phyloP scores from a whole-genome alignment of 2,888 invertebrate species.

The Fragum whitleyi region DNA sequence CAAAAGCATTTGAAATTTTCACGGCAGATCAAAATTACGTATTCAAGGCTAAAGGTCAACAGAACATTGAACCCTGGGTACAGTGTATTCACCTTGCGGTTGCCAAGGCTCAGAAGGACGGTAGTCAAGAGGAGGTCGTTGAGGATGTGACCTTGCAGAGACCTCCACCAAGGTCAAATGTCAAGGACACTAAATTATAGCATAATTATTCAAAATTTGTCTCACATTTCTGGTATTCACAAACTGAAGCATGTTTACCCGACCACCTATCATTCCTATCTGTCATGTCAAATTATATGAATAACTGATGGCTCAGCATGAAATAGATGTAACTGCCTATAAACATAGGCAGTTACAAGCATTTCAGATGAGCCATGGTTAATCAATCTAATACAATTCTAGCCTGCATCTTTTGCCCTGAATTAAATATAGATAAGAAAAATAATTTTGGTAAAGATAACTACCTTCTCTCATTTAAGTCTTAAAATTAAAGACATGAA shows the following conservation, averaged over 20 bases:
- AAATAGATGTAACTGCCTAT: too few species aligned
- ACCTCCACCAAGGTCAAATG: conserved; percentile 59
- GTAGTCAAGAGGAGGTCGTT: conserved; percentile 43
- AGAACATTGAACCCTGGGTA: conserved; percentile 97
- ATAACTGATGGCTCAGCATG: too few species aligned
- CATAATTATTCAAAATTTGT: not conserved
- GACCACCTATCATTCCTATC: not conserved
- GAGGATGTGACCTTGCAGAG: conserved; percentile 65
- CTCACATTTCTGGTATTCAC: not conserved
- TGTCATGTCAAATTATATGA: conserved; percentile 6
- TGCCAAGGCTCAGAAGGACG: conserved; percentile 90
- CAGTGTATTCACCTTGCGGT: conserved; percentile 97
- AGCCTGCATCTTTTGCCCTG: too few species aligned
- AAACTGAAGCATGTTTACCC: not conserved
- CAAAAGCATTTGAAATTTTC: conserved; percentile 98
- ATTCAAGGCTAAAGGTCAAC: conserved; percentile 96
- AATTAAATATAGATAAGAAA: too few species aligned
- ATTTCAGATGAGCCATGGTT: too few species aligned
- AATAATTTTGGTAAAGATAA: too few species aligned
- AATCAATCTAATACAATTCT: too few species aligned
- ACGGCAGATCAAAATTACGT: conserved; percentile 94
- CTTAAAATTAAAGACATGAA: too few species aligned
- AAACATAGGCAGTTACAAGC: too few species aligned
- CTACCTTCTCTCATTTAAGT: too few species aligned
- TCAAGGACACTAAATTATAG: conserved; percentile 72